A percentile compares a stretch with the other conserved stretches of the same genome.
phyloP scores from a whole-genome alignment of 2,888 invertebrate genomes.

The Arctia plantaginis region DNA sequence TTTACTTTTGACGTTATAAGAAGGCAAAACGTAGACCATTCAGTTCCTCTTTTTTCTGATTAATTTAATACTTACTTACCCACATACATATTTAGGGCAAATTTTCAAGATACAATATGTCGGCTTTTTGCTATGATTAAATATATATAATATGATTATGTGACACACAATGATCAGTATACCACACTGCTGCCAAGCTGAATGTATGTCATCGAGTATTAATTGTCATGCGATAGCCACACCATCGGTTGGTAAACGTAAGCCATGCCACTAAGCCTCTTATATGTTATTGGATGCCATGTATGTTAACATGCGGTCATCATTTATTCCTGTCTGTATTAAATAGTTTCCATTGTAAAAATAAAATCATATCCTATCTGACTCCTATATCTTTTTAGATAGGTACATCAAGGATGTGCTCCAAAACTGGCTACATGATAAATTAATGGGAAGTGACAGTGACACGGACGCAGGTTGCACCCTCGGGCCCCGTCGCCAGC shows the following conservation, averaged over 20 bases:
- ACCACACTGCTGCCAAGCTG: neutral
- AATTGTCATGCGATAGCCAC: neutral
- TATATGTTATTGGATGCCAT: neutral
- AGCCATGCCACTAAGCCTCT: neutral
- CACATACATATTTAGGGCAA: too few relatives aligned
- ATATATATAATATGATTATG: neutral
- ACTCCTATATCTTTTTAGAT: slow-evolving; percentile 34
- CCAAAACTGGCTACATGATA: slow-evolving; percentile 65
- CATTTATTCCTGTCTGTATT: neutral
- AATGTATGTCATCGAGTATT: neutral
- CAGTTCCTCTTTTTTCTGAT: too few relatives aligned
- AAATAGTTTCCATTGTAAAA: neutral
- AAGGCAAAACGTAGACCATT: too few relatives aligned
- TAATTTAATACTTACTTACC: too few relatives aligned
- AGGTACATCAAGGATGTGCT: slow-evolving; percentile 46
- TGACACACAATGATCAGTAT: neutral
- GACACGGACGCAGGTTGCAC: slow-evolving; percentile 69
- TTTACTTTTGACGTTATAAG: too few relatives aligned
- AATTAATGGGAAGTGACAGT: slow-evolving; percentile 70
- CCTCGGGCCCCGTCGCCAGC: slow-evolving; percentile 61
- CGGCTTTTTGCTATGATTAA: neutral
- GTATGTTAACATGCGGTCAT: neutral
- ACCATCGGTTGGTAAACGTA: neutral
- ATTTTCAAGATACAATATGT: neutral
- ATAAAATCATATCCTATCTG: neutral